Base-by-base conservation (phyloP, 2,888 invertebrate genomes). In the Drosophila cracens region DNA sequence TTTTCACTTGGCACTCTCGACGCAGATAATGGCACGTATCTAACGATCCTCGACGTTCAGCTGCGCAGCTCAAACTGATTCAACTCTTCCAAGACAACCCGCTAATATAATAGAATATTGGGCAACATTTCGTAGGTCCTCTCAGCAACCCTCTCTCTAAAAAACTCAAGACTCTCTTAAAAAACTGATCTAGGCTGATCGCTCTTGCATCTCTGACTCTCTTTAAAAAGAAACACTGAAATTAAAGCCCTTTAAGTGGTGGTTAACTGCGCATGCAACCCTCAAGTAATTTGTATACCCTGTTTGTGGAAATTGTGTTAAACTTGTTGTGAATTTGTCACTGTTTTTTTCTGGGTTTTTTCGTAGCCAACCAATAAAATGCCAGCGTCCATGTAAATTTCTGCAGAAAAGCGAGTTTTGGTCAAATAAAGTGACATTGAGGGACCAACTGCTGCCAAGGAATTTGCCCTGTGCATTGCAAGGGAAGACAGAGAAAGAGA, bases 11-110 rank as follows among this genome's bases (percentile, higher is more conserved):
- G n/a, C 57, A 70, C 54, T 60, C 63, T 74, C 31, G 62, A 40
- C 57, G 34, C 66, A 57, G 59, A 67, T 38, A 67, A 71, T 69
- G 76, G 36, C 74, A 46, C 21, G 25, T 46, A 2, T 46, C 46
- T 4, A 8, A 27, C 25, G 84, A 90, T 88, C 90, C 74, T 76
- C 78, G 70, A 92, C 91, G 92, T 91, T 93, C 91, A 91, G 91
- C 92, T 82, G 83, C 88, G 80, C 79, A 76, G 91, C 92, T 82
- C 92, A 92, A 92, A 92, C 93, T 92, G 89, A 84, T 79, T 92
- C 91, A 91, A 90, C 89, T 92, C 91, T 92, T 92, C 91, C 87
- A 74, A 81, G 56, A 74, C 64, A 46, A 29, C 69, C 72, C 51
- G 79, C 83, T 87, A 92, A 91, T 92, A 92, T 91, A 92, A 86